Evolutionary conservation across 2,797 vertebrate genomes (phyloP), one percentile per base, ranked within the genome.

Genomic region (Threskiornis aethiopicus): DNA sequence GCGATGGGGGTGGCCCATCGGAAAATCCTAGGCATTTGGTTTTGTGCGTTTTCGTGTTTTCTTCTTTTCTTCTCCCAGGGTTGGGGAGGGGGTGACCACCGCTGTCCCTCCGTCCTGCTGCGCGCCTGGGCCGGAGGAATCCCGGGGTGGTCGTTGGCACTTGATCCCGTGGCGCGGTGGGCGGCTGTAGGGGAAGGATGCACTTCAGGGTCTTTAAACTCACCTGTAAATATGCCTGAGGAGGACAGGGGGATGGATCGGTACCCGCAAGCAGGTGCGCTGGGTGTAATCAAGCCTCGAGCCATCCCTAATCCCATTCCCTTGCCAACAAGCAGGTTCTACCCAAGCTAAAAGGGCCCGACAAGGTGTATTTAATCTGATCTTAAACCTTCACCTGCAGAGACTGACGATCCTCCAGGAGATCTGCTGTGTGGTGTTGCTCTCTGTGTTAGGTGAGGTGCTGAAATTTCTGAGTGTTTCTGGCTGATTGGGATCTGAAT

Each of bases 111-210:
- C 42, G 19, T 83, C 89, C 89, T 88, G 79, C 64, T 33, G 87
- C 47, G 64, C 89, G 87, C 89, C 94, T 90, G 83, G 39, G 72
- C 33, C 11, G 73, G 33, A 51, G 69, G 2, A 15, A 5, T 28
- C 13, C 8, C 33, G 3, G 24, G 26, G 42, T 1, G 41, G 21
- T 3, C 33, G 55, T 2, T 84, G 0, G 39, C 16, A 4, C 54
- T 57, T 6, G 22, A 18, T 21, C 16, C 9, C 2, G 10, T 22
- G 42, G 21, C 5, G 29, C 1, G 51, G 33, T 24, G 80, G 69
- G 49, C 0, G 28, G 59, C 29, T 31, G 18, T 3, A 17, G 64
- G 59, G 37, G 3, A 13, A 25, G 75, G 37, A 39, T 21, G 55
- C 6, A 2, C 35, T 73, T 39, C 13, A 59, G 31, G 33, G 42